Percentiles rank a stretch among this genome's conserved stretches.
Conservation (phyloP, 2,888 invertebrate species). For the Eurois occulta region DNA sequence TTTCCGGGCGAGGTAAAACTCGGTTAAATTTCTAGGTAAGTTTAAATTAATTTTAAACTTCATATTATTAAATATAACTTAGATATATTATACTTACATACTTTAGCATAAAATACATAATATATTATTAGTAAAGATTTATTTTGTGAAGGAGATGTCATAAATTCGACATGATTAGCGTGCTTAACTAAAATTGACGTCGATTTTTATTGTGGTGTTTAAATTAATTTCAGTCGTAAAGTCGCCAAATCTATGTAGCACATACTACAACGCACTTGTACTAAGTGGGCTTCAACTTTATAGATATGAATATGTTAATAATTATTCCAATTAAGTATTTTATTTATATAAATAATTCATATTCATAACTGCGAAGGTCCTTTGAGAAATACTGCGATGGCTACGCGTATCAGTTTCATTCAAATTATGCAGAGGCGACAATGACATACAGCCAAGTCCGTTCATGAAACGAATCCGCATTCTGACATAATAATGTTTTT, state of each 20-base stretch:
- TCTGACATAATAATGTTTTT: constrained; percentile 44
- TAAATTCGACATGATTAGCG: not conserved
- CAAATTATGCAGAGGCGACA: constrained; percentile 47
- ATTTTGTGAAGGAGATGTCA: not conserved
- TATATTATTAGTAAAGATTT: not conserved
- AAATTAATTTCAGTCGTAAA: constrained; percentile 8
- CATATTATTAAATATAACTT: not conserved
- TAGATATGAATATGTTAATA: constrained; percentile 28
- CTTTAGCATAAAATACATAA: not conserved
- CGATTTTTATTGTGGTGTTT: constrained; percentile 10
- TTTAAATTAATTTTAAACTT: constrained; percentile 1
- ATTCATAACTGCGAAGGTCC: constrained; percentile 54
- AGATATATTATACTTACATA: not conserved
- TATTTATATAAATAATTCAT: constrained; percentile 49
- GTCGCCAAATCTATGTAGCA: constrained; percentile 8
- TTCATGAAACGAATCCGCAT: constrained; percentile 53
- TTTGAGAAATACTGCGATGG: constrained; percentile 53
- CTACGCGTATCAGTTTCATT: constrained; percentile 58
- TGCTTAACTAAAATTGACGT: not conserved
- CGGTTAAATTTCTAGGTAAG: not conserved
- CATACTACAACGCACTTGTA: too few relatives aligned
- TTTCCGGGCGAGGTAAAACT: not conserved
- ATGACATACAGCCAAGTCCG: constrained; percentile 47
- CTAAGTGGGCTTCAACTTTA: constrained; percentile 22
- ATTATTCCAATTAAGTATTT: constrained; percentile 31